These are phyloP conservation scores for Sphyrna mokarran DNA, from an alignment of 2,113 vertebrate genomes.

Conservation along the genomic window DNA sequence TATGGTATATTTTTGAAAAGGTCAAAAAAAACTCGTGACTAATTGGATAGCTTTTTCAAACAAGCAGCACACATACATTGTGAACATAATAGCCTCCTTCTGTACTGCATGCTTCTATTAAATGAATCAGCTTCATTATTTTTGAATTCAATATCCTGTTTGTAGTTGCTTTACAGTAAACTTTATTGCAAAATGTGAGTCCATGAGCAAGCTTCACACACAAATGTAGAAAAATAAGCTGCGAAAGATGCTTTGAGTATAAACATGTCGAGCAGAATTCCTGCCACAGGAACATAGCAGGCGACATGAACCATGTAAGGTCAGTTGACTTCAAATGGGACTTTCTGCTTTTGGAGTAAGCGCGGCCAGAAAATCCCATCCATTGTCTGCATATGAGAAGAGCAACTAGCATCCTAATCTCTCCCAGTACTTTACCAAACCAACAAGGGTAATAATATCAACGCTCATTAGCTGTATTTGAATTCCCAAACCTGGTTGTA, in stretches of 20 bases:
- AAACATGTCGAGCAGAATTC: background rate
- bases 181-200: background rate
- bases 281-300: no score
- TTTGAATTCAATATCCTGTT: background rate
- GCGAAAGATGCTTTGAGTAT: background rate
- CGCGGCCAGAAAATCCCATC: no score
- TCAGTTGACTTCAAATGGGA: no score
- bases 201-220: background rate
- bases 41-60: background rate
- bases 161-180: background rate
- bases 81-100: background rate
- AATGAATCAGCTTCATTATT: background rate
- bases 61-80: background rate
- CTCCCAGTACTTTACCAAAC: background rate
- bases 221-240: background rate
- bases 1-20: background rate
- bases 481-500: conserved; percentile 15
- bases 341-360: no score
- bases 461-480: background rate
- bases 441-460: background rate
- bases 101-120: background rate
- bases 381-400: background rate
- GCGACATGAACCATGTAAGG: no score
- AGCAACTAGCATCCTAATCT: background rate
- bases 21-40: background rate